Evolutionary conservation across 1,140 invertebrate species (phyloP), one percentile per base, ranked within the genome.

Genomic region (Papilio xuthus): DNA sequence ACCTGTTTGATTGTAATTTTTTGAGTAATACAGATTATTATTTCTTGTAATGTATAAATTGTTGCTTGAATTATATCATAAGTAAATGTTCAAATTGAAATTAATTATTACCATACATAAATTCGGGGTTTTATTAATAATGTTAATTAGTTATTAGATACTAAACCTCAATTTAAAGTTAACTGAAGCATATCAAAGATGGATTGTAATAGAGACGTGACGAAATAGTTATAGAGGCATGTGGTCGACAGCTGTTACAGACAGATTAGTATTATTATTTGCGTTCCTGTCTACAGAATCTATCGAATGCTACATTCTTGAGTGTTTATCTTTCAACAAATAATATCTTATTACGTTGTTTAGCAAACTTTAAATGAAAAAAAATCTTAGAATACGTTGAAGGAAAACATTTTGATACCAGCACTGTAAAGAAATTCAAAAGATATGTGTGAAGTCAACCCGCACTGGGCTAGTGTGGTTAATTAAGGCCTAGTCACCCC

Each of bases 231-330:
- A 60, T 60, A 23, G 56, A 60, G 23, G 56, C 56, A 60, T 60
- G 10, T 60, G 56, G 20, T 23, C 56, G 56, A 60, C 56, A 60
- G 56, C 56, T 60, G 56, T 60, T 23, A 60, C 20, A 60, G 56
- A 23, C 53, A n/a, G 53, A 6, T 56, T 56, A 56, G 6, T 56
- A 56, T 23, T 56, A 23, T 56, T 56, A 23, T 20, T 23, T 56
- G 20, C 53, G 18, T 53, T n/a, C 12, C 4, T n/a, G 53, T 56
- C 9, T 37, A 37, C 32, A 20, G n/a, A 20, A 56, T 20, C n/a
- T 9, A 6, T 53, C 50, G 7, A n/a, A 56, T 23, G n/a, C 6
- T 4, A 23, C 6, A 9, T 56, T 56, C 23, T 23, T 18, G 47
- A 56, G 53, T 3, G 23, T n/a, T 23, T 56, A 56, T 56, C 9